Evolutionary conservation across 2,797 vertebrate species (phyloP), one percentile per base, ranked within the genome.

Genomic region (Galaxias olidus): DNA sequence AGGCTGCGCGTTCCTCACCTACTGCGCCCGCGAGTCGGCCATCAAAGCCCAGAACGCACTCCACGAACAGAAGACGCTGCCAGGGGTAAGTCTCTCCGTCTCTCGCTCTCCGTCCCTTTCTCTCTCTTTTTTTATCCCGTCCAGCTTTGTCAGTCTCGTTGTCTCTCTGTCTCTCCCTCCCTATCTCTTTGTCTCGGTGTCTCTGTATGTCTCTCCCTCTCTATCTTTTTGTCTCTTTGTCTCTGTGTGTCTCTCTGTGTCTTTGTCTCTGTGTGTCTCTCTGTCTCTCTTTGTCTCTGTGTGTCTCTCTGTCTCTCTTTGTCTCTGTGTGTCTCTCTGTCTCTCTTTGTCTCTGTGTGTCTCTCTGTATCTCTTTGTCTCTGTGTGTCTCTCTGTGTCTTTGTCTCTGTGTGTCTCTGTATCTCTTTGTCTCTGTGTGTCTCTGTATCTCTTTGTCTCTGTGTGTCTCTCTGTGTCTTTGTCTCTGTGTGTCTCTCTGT

Each of bases 41-140:
- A 98, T 99, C 93, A 98, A 98, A 92, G 97, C 97, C 84, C 97
- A 99, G 93, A 98, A 95, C 0, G 97, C 97, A 4, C 94, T 98
- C 79, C 97, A 98, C 18, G 97, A 98, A 67, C 97, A 98, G 93
- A 98, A 98, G 91, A 98, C 97, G 71, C 89, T 98, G 89, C 97
- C 97, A 76, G 97, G 97, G 95, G 97, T 98, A 90, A 94, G 97
- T 94, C 90, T 90, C 63, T 66, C 65, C 68, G 41, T 59, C 61
- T 48, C 46, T 41, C 45, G 48, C 19, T 48, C 45, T 30, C 59
- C 48, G 9, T 60, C 44, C 14, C 18, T 30, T 11, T 48, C 18
- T 13, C 46, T 11, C 15, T 47, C 18, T 47, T 1, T 13, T 12
- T 14, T 0, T 11, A 12, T 17, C 10, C 11, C 4, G 47, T 12